Conservation (phyloP, 2,888 invertebrate genomes). For the Lasioglossum lativentre region DNA sequence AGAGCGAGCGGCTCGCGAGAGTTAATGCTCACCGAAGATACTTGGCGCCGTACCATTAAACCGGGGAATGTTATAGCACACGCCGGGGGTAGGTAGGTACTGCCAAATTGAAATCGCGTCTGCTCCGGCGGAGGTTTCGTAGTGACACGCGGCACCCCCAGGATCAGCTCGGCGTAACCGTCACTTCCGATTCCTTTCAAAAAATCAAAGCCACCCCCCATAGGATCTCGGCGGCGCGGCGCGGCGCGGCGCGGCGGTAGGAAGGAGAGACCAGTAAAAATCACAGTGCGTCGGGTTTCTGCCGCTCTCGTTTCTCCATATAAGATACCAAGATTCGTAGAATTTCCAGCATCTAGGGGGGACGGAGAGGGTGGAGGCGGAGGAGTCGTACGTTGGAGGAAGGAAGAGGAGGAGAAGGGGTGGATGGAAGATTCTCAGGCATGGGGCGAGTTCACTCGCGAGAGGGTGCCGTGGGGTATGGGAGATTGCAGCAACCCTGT, state of each 20-base stretch:
- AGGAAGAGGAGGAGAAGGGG: conserved; percentile 44
- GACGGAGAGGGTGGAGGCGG: conserved; percentile 47
- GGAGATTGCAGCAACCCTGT: conserved; percentile 73
- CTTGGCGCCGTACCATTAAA: not conserved
- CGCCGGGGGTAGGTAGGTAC: not conserved
- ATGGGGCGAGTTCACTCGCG: conserved; percentile 65
- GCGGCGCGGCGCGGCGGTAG: too few relatives aligned
- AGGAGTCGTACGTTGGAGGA: conserved; percentile 40
- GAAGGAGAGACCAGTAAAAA: conserved; percentile 57
- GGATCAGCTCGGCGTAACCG: conserved; percentile 48
- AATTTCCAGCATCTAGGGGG: conserved; percentile 59
- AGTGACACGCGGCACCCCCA: conserved; percentile 28
- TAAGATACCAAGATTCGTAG: conserved; percentile 72
- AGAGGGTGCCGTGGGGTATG: conserved; percentile 67
- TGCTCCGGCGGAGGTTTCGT: conserved; percentile 4
- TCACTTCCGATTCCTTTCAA: conserved; percentile 69
- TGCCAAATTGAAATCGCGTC: conserved; percentile 51
- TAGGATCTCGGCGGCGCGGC: conserved; percentile 43
- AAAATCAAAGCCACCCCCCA: conserved; percentile 71
- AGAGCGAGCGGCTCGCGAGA: not conserved
- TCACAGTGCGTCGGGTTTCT: conserved; percentile 60
- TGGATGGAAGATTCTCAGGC: conserved; percentile 35
- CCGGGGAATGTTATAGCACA: not conserved
- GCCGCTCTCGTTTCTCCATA: conserved; percentile 66
- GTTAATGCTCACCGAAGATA: not conserved